Evolutionary conservation across 1,140 invertebrate species (phyloP), one percentile per base, ranked within the genome.

Genomic region (Dendrolimus kikuchii): DNA sequence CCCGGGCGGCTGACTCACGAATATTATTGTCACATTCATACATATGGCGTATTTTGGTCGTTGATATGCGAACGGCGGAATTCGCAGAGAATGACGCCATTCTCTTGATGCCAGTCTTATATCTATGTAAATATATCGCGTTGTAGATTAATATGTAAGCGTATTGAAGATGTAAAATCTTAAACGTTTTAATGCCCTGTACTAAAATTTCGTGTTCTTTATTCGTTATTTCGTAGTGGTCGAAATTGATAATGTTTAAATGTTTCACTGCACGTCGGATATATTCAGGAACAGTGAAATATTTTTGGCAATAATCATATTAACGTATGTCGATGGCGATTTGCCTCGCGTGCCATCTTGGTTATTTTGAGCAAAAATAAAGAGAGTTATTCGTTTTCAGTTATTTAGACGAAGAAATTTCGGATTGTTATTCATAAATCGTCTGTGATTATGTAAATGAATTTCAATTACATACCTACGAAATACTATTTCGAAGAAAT

Each of bases 11-110:
- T 86, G 82, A 86, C 64, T 86, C 82, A 86, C 62, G 59, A 73
- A 69, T 83, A 81, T 81, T 81, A 81, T 81, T 83, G 79, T 77
- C 77, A 68, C 66, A 73, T 71, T 73, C 69, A 73, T 68, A 76
- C 70, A 80, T 74, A 70, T 64, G 62, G 70, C 70, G 71, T 68
- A 68, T 77, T 77, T 77, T 77, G 66, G 59, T 71, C 68, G 68
- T 76, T 72, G 60, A 70, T 72, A 71, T 65, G 63, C 59, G 65
- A 68, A 65, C 68, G 61, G 51, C 60, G 65, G 68, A 68, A 78
- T 78, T 81, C 68, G 60, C 61, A 57, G 62, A 72, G 69, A 71
- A 77, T 78, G 73, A 75, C 73, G 77, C 70, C 68, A 78, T 78
- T 74, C 67, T 74, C 64, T 71, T 63, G 57, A 62, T 71, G 66